These are phyloP conservation scores for Allobates femoralis DNA, from an alignment of 2,797 vertebrate genomes.

Conservation along the genomic window DNA sequence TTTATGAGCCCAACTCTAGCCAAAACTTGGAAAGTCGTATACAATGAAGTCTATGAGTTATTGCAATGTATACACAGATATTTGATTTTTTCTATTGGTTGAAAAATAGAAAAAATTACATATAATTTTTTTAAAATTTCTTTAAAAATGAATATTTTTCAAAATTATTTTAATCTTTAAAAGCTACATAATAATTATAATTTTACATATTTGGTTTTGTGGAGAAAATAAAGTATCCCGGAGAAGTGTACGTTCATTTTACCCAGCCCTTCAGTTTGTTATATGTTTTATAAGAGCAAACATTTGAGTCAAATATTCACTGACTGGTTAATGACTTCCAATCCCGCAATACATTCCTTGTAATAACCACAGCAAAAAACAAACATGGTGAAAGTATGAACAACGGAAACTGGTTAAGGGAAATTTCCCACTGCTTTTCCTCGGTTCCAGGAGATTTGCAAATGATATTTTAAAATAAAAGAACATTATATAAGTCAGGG, in stretches of 20 bases:
- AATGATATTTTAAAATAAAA: not conserved
- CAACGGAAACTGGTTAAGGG: not conserved
- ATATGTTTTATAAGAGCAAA: not conserved
- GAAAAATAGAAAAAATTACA: not conserved
- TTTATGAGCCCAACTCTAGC: no score
- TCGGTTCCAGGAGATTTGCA: not conserved
- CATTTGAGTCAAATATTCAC: conserved; percentile 21
- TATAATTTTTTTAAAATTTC: not conserved
- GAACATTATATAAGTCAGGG: not conserved
- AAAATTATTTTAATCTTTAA: not conserved
- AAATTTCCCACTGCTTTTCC: not conserved
- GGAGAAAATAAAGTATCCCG: not conserved
- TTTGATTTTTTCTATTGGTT: not conserved
- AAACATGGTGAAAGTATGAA: not conserved
- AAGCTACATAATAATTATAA: not conserved
- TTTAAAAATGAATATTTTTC: not conserved
- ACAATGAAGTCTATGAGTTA: not conserved
- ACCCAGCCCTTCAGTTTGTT: not conserved
- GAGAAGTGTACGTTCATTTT: not conserved
- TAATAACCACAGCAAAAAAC: not conserved
- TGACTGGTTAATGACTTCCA: conserved; percentile 22
- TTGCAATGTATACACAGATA: not conserved
- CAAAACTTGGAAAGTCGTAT: no score
- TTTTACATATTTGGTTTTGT: not conserved
- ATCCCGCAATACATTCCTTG: conserved; percentile 23